These are phyloP conservation scores for Boleophthalmus pectinirostris DNA, from an alignment of 2,113 vertebrate species.

Conservation along the genomic window DNA sequence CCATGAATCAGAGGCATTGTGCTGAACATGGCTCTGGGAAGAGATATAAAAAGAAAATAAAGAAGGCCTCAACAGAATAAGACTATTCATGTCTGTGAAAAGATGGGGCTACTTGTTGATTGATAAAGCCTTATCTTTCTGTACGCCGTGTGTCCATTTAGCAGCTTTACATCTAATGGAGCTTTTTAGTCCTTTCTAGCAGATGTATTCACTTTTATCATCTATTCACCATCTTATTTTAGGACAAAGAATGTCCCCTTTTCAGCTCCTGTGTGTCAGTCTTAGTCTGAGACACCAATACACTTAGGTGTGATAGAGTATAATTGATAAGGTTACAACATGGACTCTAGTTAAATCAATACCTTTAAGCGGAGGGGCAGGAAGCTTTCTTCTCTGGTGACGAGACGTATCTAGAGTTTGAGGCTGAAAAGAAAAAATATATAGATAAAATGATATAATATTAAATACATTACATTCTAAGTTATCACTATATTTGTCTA, in stretches of 20 bases:
- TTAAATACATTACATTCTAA: neutral
- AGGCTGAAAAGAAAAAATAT: constrained; percentile 74
- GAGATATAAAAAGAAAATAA: constrained; percentile 48
- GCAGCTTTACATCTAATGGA: constrained; percentile 72
- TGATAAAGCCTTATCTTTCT: constrained; percentile 49
- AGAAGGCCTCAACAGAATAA: constrained; percentile 56
- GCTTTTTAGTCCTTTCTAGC: constrained; percentile 59
- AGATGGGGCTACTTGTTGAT: constrained; percentile 51
- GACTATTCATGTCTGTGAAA: constrained; percentile 68
- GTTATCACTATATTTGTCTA: neutral
- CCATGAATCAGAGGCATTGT: constrained; percentile 58
- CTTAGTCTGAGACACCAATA: neutral
- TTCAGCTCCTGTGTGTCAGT: neutral
- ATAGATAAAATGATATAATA: neutral
- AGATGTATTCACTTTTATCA: constrained; percentile 53
- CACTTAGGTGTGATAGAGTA: constrained; percentile 1
- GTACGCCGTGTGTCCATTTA: constrained; percentile 56
- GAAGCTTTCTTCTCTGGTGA: constrained; percentile 93
- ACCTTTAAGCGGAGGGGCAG: constrained; percentile 91
- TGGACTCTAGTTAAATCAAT: neutral
- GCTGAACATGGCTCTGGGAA: constrained; percentile 19
- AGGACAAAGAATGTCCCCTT: constrained; percentile 46
- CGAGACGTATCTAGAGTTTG: constrained; percentile 93
- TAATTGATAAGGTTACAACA: neutral
- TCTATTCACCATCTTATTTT: constrained; percentile 66